phyloP scores from a whole-genome alignment of 2,888 invertebrate genomes.

The Spisula solida region DNA sequence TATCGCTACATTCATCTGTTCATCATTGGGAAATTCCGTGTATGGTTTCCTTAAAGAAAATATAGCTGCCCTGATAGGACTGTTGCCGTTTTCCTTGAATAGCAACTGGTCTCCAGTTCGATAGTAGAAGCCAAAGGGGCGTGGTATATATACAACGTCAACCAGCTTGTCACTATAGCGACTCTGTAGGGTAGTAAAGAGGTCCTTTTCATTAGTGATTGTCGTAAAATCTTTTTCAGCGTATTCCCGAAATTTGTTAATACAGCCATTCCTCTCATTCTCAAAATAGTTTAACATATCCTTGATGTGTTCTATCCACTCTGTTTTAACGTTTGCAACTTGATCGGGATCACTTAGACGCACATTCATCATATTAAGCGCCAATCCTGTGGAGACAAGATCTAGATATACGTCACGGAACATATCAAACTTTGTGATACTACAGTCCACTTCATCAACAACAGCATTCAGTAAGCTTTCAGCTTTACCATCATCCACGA shows the following conservation, averaged over 20 bases:
- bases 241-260: not conserved
- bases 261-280: not conserved
- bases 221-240: not conserved
- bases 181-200: not conserved
- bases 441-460: not conserved
- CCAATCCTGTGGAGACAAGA: not conserved
- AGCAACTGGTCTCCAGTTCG: not conserved
- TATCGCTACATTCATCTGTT: not conserved
- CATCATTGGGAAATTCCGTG: not conserved
- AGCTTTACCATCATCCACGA: not conserved
- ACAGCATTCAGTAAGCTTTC: not conserved
- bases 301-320: not conserved
- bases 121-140: not conserved
- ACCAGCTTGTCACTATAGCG: constrained; percentile 1
- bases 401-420: not conserved
- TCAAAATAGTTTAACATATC: not conserved
- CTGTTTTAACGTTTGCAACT: not conserved
- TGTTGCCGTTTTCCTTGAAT: not conserved
- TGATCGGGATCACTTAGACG: not conserved
- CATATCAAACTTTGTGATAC: not conserved
- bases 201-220: not conserved
- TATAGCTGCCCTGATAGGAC: not conserved
- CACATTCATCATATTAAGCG: not conserved
- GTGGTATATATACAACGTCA: not conserved
- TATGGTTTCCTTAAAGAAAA: not conserved